Conservation (phyloP, 2,113 vertebrate species). For the Psilopsiagon aurifrons region DNA sequence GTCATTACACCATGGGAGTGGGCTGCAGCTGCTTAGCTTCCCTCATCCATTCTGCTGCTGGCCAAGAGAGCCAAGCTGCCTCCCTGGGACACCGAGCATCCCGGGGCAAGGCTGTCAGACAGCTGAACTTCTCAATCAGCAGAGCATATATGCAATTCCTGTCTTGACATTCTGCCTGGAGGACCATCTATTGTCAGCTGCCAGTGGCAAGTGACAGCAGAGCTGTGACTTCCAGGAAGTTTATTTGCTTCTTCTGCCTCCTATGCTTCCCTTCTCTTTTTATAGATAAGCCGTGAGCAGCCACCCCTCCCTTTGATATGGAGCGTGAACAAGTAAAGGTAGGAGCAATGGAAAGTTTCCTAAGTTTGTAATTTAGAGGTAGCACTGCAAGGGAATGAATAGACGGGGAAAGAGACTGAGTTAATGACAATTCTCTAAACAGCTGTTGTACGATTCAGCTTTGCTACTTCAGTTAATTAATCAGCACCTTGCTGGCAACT, state of each 20-base stretch:
- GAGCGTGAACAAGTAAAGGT: constrained; percentile 34
- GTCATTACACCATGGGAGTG: constrained; percentile 22
- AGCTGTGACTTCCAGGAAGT: constrained; percentile 53
- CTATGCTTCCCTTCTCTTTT: background rate
- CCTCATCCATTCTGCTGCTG: background rate
- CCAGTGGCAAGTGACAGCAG: constrained; percentile 58
- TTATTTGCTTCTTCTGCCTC: constrained; percentile 12
- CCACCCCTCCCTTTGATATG: background rate
- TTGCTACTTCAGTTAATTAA: constrained; percentile 86
- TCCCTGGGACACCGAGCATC: background rate
- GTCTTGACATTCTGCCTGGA: constrained; percentile 44
- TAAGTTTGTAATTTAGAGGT: constrained; percentile 53
- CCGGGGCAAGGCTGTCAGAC: background rate
- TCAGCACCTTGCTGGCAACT: constrained; percentile 86
- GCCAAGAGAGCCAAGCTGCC: background rate
- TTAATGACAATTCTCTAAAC: constrained; percentile 82
- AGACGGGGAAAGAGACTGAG: constrained; percentile 77
- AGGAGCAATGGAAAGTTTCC: constrained; percentile 3
- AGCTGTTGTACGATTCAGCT: constrained; percentile 83
- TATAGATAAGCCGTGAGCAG: background rate
- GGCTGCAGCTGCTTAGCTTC: constrained; percentile 7
- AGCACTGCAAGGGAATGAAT: constrained; percentile 67
- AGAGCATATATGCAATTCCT: background rate
- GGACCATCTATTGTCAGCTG: constrained; percentile 46
- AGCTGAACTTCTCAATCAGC: background rate